Base-by-base conservation (phyloP, 2,888 invertebrate species). In the Nudaria mundana region DNA sequence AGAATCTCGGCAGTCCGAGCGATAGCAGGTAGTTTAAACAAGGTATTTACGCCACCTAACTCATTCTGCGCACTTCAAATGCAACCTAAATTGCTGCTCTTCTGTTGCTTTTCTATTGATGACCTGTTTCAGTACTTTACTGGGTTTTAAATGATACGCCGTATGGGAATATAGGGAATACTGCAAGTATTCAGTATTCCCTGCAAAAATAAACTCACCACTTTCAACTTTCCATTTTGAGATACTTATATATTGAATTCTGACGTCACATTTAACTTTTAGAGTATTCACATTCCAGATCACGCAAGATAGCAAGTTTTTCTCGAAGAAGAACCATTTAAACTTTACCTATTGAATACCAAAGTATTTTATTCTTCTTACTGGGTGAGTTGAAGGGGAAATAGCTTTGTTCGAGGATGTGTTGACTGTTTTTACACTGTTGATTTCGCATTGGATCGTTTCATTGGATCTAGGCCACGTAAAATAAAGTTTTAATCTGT, bases 271-370 rank as follows among this genome's bases (percentile, higher is more conserved):
- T 55, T 44, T 36, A 46, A 58, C 52, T 63, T 71, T 73, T 67
- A 63, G 63, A 69, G 59, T 66, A 66, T 65, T 70, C 70, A 55
- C 66, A 70, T 74, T 74, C 52, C 65, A 61, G 58, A 65, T 75
- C 59, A 71, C 73, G 66, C 67, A 71, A 74, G 75, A 70, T 71
- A 63, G 64, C 57, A 66, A 75, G 66, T 72, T 76, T 76, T 72
- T 68, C 59, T 58, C 57, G 62, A 76, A 76, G 69, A 72, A 72
- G 67, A 65, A 56, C 66, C 60, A 68, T 78, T 69, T 60, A 70
- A 76, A 76, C 73, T 77, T 74, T 44, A 39, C 38, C 63, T 61
- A 66, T 69, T n/a, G n/a, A n/a, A n/a, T n/a, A n/a, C 66, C 56
- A 58, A 56, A 59, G 57, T 57, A 48, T 56, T 47, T 37, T 44